Percentiles rank a stretch among this genome's conserved stretches.
These are phyloP conservation scores for Sepioteuthis lessoniana DNA, from an alignment of 2,888 invertebrate species.

Conservation along the genomic window DNA sequence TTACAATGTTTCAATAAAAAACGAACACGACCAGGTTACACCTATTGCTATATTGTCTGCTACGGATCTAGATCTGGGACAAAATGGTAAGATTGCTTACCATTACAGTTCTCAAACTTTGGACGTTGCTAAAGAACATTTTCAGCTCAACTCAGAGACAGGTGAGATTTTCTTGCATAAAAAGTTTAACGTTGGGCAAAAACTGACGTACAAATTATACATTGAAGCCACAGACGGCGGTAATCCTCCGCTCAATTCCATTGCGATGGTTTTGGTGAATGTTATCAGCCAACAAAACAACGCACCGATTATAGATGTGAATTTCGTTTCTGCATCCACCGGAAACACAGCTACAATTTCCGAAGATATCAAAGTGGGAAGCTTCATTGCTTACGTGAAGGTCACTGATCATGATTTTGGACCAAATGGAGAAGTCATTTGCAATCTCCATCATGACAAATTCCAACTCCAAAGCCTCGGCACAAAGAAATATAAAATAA, in stretches of 20 bases:
- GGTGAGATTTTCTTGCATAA: background rate
- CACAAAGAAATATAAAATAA: background rate
- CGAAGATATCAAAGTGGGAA: background rate
- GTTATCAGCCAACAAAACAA: background rate
- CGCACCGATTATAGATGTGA: background rate
- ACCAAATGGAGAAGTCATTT: background rate
- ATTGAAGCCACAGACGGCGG: background rate
- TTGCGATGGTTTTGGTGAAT: background rate
- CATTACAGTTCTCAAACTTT: background rate
- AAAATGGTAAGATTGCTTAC: background rate
- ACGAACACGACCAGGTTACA: background rate
- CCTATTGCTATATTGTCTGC: background rate
- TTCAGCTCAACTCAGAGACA: background rate
- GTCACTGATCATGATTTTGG: background rate
- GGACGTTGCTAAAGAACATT: background rate
- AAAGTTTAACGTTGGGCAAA: background rate
- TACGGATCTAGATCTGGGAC: background rate
- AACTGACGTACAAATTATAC: background rate
- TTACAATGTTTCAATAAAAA: conserved; percentile 2
- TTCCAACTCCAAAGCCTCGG: background rate
- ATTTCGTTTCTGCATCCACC: background rate
- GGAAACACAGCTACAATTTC: background rate
- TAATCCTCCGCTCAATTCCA: background rate
- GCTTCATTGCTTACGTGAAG: background rate
- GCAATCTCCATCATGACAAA: background rate